Evolutionary conservation across 2,113 vertebrate species (phyloP).

Genomic region (Channa maculata): DNA sequence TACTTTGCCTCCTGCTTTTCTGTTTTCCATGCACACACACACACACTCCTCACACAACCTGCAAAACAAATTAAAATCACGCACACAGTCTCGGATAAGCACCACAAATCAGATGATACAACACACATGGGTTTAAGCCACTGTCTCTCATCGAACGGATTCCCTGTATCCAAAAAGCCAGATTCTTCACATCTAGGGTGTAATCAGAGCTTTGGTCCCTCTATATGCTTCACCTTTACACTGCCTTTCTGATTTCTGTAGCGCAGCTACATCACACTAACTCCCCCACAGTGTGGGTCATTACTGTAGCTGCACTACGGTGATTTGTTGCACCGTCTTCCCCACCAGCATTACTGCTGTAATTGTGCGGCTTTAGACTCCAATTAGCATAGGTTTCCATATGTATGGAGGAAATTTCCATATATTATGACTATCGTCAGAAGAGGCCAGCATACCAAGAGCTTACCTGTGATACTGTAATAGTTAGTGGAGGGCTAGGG

Average conservation of each 20-base stretch:
- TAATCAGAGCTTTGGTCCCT: conserved; percentile 10
- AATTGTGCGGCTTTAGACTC: conserved; percentile 67
- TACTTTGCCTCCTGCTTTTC: neutral
- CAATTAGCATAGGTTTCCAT: conserved; percentile 73
- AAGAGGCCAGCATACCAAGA: conserved; percentile 29
- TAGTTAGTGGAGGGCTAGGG: neutral
- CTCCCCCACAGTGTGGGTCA: conserved; percentile 44
- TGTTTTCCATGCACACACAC: neutral
- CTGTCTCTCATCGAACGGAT: conserved; percentile 9
- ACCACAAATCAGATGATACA: conserved; percentile 23
- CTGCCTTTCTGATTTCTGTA: conserved; percentile 14
- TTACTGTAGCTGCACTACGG: conserved; percentile 32
- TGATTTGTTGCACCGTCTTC: conserved; percentile 61
- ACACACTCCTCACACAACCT: conserved; percentile 9
- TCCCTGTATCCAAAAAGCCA: conserved; percentile 5
- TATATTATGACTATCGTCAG: conserved; percentile 33
- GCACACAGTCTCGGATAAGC: conserved; percentile 14
- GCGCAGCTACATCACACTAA: conserved; percentile 8
- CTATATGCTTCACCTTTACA: conserved; percentile 4
- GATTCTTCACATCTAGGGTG: neutral
- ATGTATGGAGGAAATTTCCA: conserved; percentile 58
- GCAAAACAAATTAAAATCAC: conserved; percentile 34
- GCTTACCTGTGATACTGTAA: conserved; percentile 54
- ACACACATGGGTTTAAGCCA: neutral
- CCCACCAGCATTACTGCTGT: conserved; percentile 52